Percentiles rank a stretch among this genome's conserved stretches.
phyloP scores from a whole-genome alignment of 2,113 vertebrate species.

The Nothobranchius furzeri region DNA sequence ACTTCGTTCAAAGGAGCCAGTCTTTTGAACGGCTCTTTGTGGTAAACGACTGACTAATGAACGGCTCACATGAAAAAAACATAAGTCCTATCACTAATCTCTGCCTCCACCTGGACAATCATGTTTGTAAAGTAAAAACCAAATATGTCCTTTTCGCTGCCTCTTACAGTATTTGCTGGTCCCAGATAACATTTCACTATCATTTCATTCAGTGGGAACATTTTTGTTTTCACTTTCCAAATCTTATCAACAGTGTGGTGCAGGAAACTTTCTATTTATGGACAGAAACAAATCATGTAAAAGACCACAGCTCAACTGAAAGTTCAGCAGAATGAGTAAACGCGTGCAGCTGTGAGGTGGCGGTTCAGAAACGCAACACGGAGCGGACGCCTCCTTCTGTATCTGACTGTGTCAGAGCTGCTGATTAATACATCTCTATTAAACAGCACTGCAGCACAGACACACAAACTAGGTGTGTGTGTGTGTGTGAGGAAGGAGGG shows the following conservation, averaged over 20 bases:
- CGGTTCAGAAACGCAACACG: background rate
- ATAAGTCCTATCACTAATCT: background rate
- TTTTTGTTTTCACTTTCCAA: background rate
- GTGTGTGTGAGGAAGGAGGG: background rate
- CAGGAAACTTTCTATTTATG: background rate
- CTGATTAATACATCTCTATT: constrained; percentile 27
- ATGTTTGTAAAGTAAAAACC: too few relatives aligned
- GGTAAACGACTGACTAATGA: too few relatives aligned
- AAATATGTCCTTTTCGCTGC: too few relatives aligned
- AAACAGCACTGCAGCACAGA: constrained; percentile 16
- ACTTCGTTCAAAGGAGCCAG: too few relatives aligned
- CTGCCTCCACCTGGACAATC: too few relatives aligned
- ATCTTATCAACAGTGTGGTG: background rate
- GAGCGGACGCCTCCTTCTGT: background rate
- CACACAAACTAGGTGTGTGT: constrained; percentile 11
- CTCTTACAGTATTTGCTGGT: background rate
- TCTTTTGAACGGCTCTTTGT: too few relatives aligned
- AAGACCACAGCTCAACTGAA: background rate
- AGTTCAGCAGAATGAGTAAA: background rate
- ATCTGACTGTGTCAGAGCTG: constrained; percentile 5
- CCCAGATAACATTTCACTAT: too few relatives aligned
- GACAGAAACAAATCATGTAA: too few relatives aligned
- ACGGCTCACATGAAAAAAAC: too few relatives aligned
- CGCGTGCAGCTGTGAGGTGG: background rate
- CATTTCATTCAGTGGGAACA: too few relatives aligned